Percentiles rank a stretch among this genome's conserved stretches.
Conservation (phyloP, 2,113 vertebrate genomes). For the Atractosteus spatula region DNA sequence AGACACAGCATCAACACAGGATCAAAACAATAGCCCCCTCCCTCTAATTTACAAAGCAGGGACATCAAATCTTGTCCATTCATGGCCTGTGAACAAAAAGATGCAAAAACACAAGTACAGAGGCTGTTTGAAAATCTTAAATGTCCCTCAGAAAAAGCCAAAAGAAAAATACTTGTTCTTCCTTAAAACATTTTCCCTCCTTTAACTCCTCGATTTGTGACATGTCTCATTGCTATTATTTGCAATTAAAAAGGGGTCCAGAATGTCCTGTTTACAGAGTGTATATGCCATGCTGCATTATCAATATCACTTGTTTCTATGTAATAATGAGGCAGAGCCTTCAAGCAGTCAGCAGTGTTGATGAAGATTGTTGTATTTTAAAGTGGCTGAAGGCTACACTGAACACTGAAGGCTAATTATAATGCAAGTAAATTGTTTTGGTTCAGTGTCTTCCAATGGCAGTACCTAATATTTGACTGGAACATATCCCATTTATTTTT, state of each 20-base stretch:
- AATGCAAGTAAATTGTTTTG: constrained; percentile 12
- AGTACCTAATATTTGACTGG: no score
- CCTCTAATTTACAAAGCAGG: neutral
- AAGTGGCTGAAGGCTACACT: neutral
- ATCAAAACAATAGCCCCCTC: neutral
- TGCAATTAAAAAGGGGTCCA: neutral
- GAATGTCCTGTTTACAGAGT: neutral
- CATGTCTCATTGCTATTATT: no score
- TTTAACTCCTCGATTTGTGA: no score
- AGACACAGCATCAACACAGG: neutral
- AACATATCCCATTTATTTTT: no score
- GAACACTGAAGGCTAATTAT: constrained; percentile 29
- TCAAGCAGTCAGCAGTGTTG: neutral
- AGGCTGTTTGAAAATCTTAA: neutral
- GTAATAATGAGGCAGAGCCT: constrained; percentile 19
- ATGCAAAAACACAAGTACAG: neutral
- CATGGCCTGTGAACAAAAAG: neutral
- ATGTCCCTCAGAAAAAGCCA: neutral
- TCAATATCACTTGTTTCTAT: constrained; percentile 33
- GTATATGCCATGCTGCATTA: neutral
- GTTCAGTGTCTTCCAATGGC: no score
- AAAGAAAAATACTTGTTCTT: neutral
- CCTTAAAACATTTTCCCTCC: neutral
- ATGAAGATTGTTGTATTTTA: neutral
- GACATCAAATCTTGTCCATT: neutral